phyloP scores from a whole-genome alignment of 1,140 invertebrate genomes.

The Eumeta japonica region DNA sequence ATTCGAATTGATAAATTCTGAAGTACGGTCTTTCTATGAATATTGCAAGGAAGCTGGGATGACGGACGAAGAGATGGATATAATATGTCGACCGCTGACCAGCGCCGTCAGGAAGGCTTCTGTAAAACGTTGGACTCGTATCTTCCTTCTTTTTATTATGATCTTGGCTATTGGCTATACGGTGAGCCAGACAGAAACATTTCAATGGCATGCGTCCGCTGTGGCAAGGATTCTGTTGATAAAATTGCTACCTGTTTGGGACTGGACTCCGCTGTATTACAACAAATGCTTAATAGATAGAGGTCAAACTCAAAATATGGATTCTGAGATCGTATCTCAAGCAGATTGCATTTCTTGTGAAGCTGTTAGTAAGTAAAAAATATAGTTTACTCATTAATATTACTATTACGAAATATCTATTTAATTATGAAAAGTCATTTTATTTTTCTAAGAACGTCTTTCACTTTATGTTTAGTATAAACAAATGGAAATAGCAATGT shows the following conservation, averaged over 20 bases:
- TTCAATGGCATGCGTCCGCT: constrained; percentile 62
- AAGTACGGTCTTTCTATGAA: constrained; percentile 61
- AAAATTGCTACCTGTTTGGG: constrained; percentile 72
- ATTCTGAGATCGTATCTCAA: constrained; percentile 25
- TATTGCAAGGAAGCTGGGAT: constrained; percentile 70
- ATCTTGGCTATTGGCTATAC: constrained; percentile 43
- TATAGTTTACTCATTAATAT: neutral
- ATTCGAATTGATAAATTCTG: constrained; percentile 56
- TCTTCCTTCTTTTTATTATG: constrained; percentile 36
- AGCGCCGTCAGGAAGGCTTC: constrained; percentile 61
- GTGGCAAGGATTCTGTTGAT: constrained; percentile 64
- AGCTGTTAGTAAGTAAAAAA: constrained; percentile 43
- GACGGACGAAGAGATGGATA: constrained; percentile 66
- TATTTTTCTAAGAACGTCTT: too few relatives aligned
- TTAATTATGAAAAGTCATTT: too few relatives aligned
- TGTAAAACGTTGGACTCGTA: constrained; percentile 54
- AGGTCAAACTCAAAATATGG: constrained; percentile 37
- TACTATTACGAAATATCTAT: too few relatives aligned
- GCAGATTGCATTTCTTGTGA: constrained; percentile 50
- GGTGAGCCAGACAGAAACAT: constrained; percentile 52
- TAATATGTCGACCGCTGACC: constrained; percentile 65
- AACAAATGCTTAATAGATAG: constrained; percentile 70
- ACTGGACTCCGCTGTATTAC: constrained; percentile 78
- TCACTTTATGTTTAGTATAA: neutral
- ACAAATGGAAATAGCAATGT: neutral